Evolutionary conservation across 2,797 vertebrate genomes (phyloP).

Genomic region (Tauraco hartlaubi): DNA sequence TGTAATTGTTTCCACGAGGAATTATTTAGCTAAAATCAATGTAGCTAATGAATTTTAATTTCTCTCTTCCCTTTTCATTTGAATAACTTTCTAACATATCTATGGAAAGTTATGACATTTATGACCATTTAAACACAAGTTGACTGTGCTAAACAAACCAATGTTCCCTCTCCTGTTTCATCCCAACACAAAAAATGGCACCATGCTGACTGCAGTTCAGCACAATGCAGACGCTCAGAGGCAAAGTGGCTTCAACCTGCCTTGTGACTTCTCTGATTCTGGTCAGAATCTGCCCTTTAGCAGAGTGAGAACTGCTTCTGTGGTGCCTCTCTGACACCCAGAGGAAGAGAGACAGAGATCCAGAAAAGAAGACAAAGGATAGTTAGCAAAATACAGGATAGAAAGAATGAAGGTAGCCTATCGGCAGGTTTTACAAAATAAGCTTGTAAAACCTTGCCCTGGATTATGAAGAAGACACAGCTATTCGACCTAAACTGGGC

Average conservation of each 20-base stretch:
- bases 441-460: neutral
- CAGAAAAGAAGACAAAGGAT: neutral
- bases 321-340: fast-evolving
- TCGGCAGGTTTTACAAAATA: neutral
- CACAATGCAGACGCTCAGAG: fast-evolving
- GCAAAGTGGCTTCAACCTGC: neutral
- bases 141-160: neutral
- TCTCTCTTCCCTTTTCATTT: neutral
- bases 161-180: neutral
- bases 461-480: neutral
- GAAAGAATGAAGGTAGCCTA: neutral
- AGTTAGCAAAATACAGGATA: neutral
- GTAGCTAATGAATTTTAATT: neutral
- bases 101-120: neutral
- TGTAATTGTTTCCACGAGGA: neutral
- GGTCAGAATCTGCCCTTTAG: neutral
- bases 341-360: neutral
- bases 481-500: neutral
- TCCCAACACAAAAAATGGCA: neutral
- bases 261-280: neutral
- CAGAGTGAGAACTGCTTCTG: neutral
- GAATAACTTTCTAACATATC: neutral
- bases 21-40: neutral
- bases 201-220: neutral
- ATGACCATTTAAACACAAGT: neutral